Evolutionary conservation across 1,140 invertebrate species (phyloP).

Genomic region (Drosophila arizonae): DNA sequence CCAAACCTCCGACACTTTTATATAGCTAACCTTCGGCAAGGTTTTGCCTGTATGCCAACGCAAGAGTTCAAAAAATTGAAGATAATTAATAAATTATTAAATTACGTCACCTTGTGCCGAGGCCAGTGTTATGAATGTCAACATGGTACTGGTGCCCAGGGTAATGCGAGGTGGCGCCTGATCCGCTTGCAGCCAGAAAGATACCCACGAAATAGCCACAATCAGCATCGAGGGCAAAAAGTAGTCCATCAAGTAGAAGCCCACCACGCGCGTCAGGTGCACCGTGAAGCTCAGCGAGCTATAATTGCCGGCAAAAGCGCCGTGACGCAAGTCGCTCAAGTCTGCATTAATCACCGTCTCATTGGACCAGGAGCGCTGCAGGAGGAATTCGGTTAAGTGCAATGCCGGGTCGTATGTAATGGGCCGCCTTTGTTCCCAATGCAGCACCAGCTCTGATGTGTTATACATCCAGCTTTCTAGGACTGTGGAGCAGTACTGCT

Average conservation of each 20-base stretch:
- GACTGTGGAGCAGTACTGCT: conserved; percentile 89
- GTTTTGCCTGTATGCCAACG: conserved; percentile 86
- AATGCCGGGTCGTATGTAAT: conserved; percentile 89
- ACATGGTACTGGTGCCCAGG: conserved; percentile 91
- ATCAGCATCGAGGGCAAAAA: conserved; percentile 94
- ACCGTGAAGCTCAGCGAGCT: conserved; percentile 91
- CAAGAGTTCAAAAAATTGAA: background rate
- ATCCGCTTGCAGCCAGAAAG: conserved; percentile 94
- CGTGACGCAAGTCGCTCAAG: conserved; percentile 86
- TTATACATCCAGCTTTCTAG: conserved; percentile 94
- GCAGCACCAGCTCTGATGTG: conserved; percentile 88
- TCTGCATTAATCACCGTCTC: conserved; percentile 87
- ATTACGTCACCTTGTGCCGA: conserved; percentile 86
- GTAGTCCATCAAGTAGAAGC: conserved; percentile 95
- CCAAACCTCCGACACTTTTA: conserved; percentile 96
- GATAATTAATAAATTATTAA: background rate
- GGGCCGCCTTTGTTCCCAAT: conserved; percentile 89
- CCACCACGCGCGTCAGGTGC: conserved; percentile 90
- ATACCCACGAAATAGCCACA: conserved; percentile 94
- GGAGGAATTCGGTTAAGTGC: conserved; percentile 92
- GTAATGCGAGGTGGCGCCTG: conserved; percentile 92
- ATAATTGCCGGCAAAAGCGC: conserved; percentile 91
- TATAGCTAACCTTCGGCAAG: conserved; percentile 93
- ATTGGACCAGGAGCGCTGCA: conserved; percentile 88
- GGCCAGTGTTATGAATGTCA: conserved; percentile 93